Evolutionary conservation across 2,888 invertebrate species (phyloP).

Genomic region (Phasia obesa): DNA sequence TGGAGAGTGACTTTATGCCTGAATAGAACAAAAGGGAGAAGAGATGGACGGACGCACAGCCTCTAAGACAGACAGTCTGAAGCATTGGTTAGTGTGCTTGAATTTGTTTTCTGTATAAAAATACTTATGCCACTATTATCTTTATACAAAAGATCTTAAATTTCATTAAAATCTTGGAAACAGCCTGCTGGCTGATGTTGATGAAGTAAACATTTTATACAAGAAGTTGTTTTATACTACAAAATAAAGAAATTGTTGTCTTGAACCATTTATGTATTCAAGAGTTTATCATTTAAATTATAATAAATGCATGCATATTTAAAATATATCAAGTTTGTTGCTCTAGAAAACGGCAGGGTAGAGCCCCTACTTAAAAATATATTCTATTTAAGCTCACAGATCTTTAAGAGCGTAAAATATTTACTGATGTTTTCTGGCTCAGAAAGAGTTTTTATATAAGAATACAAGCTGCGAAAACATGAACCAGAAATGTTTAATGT

Average conservation of each 20-base stretch:
- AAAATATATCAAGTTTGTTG: background rate
- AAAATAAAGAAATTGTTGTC: conserved; percentile 36
- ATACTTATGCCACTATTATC: conserved; percentile 50
- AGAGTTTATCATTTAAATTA: conserved; percentile 67
- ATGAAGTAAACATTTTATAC: background rate
- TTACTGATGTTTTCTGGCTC: too few species aligned
- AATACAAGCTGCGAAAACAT: too few species aligned
- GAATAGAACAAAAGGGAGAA: background rate
- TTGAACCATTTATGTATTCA: conserved; percentile 36
- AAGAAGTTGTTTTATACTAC: background rate
- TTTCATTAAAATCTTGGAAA: conserved; percentile 61
- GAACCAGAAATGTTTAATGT: too few species aligned
- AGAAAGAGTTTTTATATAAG: too few species aligned
- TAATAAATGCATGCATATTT: conserved; percentile 15
- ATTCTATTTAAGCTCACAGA: background rate
- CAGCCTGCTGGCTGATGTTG: conserved; percentile 35
- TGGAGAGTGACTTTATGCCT: conserved; percentile 14
- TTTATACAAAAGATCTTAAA: conserved; percentile 58
- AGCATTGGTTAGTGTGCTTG: conserved; percentile 2
- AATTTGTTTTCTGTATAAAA: background rate
- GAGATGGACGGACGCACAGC: conserved; percentile 12
- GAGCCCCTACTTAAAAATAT: conserved; percentile 5
- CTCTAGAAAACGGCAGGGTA: background rate
- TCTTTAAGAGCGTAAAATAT: too few species aligned
- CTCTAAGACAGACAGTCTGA: background rate